Evolutionary conservation across 2,113 vertebrate species (phyloP).

Genomic region (Vireo altiloquus): DNA sequence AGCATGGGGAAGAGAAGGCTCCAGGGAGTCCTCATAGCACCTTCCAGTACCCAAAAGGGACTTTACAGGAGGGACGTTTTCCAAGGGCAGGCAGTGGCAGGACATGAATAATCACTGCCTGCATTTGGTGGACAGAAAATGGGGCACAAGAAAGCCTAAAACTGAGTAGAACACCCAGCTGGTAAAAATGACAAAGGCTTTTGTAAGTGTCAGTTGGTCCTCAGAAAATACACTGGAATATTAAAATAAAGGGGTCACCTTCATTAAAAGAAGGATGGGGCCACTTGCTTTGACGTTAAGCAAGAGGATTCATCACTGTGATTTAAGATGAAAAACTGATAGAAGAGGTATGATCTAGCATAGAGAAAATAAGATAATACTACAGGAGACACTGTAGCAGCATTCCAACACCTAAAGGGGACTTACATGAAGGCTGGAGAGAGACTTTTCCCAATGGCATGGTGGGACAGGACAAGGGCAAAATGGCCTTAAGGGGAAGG

Average conservation of each 20-base stretch:
- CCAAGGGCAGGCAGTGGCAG: neutral
- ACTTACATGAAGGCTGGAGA: neutral
- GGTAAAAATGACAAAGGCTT: neutral
- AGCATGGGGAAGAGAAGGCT: neutral
- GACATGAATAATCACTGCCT: neutral
- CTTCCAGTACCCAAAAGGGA: neutral
- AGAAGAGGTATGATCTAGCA: neutral
- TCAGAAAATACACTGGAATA: neutral
- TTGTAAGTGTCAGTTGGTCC: neutral
- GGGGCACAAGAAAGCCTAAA: neutral
- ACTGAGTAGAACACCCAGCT: neutral
- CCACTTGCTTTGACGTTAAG: neutral
- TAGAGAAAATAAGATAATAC: neutral
- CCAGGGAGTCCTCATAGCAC: neutral
- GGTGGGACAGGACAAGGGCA: neutral
- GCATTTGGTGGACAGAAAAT: neutral
- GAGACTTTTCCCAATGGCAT: neutral
- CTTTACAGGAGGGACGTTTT: neutral
- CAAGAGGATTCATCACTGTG: neutral
- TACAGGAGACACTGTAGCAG: neutral
- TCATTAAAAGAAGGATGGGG: neutral
- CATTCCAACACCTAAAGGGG: neutral
- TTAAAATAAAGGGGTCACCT: neutral
- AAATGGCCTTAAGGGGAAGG: neutral
- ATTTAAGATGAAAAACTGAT: neutral